Conservation (phyloP, 2,888 invertebrate genomes). For the Stramonita haemastoma region DNA sequence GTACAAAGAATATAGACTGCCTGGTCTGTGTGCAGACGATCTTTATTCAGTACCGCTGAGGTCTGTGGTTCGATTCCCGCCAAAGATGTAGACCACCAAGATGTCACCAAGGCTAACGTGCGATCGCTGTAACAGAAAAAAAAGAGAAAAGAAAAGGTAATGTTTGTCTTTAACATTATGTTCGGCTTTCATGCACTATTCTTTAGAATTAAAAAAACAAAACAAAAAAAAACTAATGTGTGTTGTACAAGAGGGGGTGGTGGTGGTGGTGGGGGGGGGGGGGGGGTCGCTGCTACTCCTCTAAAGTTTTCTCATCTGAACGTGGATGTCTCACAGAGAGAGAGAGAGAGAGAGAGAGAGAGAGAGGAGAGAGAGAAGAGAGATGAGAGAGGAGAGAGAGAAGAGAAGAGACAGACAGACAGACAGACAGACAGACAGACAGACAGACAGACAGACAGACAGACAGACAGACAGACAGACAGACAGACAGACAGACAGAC, state of each 20-base stretch:
- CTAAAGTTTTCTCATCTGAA: background rate
- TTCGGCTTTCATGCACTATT: background rate
- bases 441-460: conserved; percentile 12
- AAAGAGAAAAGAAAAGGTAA: background rate
- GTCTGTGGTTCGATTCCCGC: background rate
- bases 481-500: background rate
- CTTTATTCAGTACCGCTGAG: background rate
- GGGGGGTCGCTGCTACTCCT: background rate
- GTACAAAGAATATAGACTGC: too few species aligned
- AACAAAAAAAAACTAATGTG: background rate
- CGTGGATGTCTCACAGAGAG: background rate
- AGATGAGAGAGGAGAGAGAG: background rate
- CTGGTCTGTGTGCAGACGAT: background rate
- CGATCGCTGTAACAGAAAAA: background rate
- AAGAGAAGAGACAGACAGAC: background rate
- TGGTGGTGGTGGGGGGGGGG: background rate
- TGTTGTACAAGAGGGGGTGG: background rate
- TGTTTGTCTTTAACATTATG: background rate
- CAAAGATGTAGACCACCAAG: too few species aligned
- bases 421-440: conserved; percentile 20
- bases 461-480: conserved; percentile 8
- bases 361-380: background rate
- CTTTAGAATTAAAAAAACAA: background rate
- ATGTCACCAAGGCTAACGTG: background rate
- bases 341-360: conserved; percentile 11